Base-by-base conservation (phyloP, 2,113 vertebrate genomes). In the Gallinago undulata region DNA sequence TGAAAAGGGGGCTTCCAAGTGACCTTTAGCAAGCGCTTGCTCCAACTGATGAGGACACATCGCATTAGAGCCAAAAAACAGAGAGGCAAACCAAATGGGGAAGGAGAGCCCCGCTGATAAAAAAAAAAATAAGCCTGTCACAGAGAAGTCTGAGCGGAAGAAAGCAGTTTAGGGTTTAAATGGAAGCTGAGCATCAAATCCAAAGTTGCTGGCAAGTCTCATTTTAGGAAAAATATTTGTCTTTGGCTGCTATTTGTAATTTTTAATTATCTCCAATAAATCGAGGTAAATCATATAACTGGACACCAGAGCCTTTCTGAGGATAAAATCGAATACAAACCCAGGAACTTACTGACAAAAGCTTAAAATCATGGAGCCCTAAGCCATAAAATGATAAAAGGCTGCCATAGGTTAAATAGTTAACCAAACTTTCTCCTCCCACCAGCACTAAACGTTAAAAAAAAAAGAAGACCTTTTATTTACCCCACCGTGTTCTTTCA, bases 391-490 rank as follows among this genome's bases (percentile, higher is more conserved):
- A 97, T 88, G 62, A 96, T 89, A 84, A 76, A 94, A 48, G 67
- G 81, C 70, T 81, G 84, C 78, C 76, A 92, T 21, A 94, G 72
- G 76, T 94, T 95, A 96, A 97, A 97, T 66, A 85, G 90, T 88
- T 97, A 96, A 97, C 93, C 79, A 97, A 96, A 93, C 80, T 96
- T 94, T 95, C 88, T 96, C 95, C 94, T 93, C 94, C 93, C 84
- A 93, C 75, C 19, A 92, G 75, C 70, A 59, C 64, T 86, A 96
- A 96, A 88, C 0, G 11, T 37, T 31, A 83, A 79, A 68, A 89
- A 81, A 64, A 62, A 73, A 72, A 80, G 68, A 64, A 41, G 48
- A 74, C 64, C 92, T 94, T 94, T 93, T 92, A 77, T 92, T 84
- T 96, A 94, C 83, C 84, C 76, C 62, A 87, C 51, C 60, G 30